Evolutionary conservation across 2,113 vertebrate genomes (phyloP).

Genomic region (Sceloporus tristichus): DNA sequence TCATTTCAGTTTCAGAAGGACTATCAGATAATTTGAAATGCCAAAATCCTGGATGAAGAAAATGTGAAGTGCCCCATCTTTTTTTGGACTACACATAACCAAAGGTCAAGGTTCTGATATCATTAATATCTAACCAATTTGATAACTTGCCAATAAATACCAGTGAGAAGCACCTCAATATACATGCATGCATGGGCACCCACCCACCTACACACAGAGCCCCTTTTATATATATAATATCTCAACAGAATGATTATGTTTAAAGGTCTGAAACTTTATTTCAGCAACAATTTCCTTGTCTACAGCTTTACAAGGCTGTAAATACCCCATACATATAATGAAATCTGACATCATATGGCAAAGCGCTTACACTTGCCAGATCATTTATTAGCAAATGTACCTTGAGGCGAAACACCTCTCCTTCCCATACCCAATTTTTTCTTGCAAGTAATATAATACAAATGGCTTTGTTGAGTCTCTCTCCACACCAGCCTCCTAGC

Average conservation of each 20-base stretch:
- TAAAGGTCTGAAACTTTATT: conserved; percentile 73
- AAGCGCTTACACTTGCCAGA: conserved; percentile 69
- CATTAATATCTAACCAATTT: neutral
- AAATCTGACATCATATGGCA: conserved; percentile 80
- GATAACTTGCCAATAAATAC: neutral
- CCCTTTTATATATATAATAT: conserved; percentile 16
- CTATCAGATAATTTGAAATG: neutral
- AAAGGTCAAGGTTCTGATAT: neutral
- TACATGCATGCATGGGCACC: neutral
- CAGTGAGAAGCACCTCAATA: neutral
- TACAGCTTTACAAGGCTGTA: conserved; percentile 77
- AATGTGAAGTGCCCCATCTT: neutral
- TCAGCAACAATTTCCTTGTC: conserved; percentile 81
- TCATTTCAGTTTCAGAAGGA: neutral
- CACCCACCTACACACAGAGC: neutral
- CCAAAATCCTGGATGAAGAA: neutral
- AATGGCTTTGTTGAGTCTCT: conserved; percentile 58
- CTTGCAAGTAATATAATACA: conserved; percentile 73
- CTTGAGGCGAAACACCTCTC: conserved; percentile 71
- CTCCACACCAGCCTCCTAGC: conserved; percentile 57
- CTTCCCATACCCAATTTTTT: conserved; percentile 53
- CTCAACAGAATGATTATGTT: conserved; percentile 66
- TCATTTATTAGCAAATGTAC: conserved; percentile 72
- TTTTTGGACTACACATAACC: neutral
- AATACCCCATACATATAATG: conserved; percentile 77